Percentiles rank a stretch among this genome's conserved stretches.
Evolutionary conservation across 64 coral and sea anemone genomes (phyloP).

Genomic region (Dendronephthya gigantea): DNA sequence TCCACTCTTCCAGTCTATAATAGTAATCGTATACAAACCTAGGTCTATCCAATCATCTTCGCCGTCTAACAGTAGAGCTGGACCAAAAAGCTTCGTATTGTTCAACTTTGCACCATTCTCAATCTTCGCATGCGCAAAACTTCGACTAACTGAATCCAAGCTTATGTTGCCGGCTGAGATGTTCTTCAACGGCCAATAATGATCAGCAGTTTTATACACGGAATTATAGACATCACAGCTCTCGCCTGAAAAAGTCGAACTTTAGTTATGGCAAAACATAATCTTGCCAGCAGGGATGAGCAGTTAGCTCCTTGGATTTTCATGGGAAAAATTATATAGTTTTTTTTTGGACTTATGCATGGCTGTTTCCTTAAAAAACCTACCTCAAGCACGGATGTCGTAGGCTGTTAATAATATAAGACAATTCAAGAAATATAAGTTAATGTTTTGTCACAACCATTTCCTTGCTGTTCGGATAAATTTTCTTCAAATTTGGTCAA

Average conservation of each 20-base stretch:
- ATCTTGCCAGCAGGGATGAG: not conserved
- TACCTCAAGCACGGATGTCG: too few species aligned
- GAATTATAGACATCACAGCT: not conserved
- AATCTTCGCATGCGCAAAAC: not conserved
- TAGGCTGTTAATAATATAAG: too few species aligned
- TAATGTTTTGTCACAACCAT: too few species aligned
- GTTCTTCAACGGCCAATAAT: not conserved
- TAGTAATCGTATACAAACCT: not conserved
- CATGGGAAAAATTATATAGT: too few species aligned
- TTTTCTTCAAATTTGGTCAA: too few species aligned
- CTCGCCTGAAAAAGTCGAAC: not conserved
- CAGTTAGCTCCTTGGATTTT: not conserved
- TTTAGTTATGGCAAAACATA: not conserved
- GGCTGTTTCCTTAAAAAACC: too few species aligned
- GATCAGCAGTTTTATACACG: not conserved
- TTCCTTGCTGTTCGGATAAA: too few species aligned
- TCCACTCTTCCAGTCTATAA: too few species aligned
- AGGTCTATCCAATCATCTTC: not conserved
- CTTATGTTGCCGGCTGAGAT: not conserved
- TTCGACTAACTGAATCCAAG: not conserved
- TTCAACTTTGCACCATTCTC: not conserved
- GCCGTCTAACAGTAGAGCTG: not conserved
- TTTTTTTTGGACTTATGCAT: too few species aligned
- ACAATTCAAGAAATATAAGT: too few species aligned
- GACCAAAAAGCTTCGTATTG: constrained; percentile 8